These are phyloP conservation scores for Megalops atlanticus DNA, from an alignment of 2,113 vertebrate genomes.

Conservation along the genomic window DNA sequence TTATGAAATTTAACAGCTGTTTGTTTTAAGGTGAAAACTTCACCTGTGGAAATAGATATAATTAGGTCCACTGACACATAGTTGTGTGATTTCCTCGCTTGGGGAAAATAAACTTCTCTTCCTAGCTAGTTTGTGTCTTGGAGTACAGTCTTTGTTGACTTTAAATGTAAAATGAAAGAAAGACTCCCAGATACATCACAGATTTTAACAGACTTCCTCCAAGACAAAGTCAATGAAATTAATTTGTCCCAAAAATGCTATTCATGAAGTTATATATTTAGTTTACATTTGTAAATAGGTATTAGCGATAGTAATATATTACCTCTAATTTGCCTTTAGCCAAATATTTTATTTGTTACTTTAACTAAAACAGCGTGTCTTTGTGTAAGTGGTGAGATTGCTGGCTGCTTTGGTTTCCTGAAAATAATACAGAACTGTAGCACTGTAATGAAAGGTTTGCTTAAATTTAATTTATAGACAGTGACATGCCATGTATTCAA, in stretches of 20 bases:
- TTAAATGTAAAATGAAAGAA: background rate
- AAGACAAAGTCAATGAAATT: background rate
- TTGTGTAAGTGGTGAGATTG: background rate
- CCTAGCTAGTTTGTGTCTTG: background rate
- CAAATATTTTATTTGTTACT: background rate
- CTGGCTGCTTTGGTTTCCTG: background rate
- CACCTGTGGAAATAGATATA: background rate
- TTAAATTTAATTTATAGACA: background rate
- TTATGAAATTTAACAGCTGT: background rate
- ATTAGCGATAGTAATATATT: background rate
- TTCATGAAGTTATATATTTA: background rate
- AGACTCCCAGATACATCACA: background rate
- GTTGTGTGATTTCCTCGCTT: background rate
- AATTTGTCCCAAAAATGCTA: background rate
- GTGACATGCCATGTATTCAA: background rate
- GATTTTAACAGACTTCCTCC: background rate
- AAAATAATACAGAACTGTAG: background rate
- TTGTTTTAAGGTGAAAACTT: background rate
- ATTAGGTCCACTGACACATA: background rate
- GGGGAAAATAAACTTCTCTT: background rate
- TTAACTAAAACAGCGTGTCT: background rate
- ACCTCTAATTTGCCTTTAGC: background rate
- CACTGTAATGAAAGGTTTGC: background rate
- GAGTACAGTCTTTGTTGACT: background rate
- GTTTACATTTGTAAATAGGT: background rate